Base-by-base conservation (phyloP, 2,113 vertebrate genomes). In the Ceyx margarethae region DNA sequence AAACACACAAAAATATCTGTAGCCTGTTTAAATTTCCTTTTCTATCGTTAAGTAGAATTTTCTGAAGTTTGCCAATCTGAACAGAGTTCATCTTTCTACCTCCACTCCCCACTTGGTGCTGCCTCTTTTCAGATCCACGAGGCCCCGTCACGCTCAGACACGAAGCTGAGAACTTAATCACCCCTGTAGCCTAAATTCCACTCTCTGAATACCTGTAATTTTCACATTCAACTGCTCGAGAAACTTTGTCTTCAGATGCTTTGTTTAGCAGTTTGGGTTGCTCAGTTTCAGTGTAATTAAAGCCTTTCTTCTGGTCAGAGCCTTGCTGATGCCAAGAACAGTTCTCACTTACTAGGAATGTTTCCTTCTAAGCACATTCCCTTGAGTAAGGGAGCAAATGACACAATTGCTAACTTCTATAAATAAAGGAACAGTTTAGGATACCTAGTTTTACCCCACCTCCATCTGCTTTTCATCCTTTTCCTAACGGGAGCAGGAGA, bases 341-440 rank as follows among this genome's bases (percentile, higher is more conserved):
- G 78, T 33, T 95, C 95, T 97, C 95, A 97, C 85, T 89, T 91
- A 94, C 74, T 74, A 96, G 94, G 96, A 97, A 97, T 96, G 95
- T 95, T 96, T 96, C 95, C 93, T 95, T 97, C 96, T 96, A 96
- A 96, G 96, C 95, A 96, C 92, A 95, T 96, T 96, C 95, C 89
- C 94, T 89, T 68, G 81, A 94, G 93, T 85, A 91, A 95, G 65
- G 87, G 64, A 89, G 81, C 94, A 95, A 97, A 95, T 91, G 95
- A 96, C 96, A 97, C 94, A 96, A 96, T 96, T 93, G 95, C 95
- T 95, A 79, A 91, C 82, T 83, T 94, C 95, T 95, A 95, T 96
- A 96, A 94, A 96, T 96, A 96, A 96, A 95, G 68, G 62, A 90
- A 82, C 93, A 92, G 79, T 85, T 93, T 65, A 93, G 90, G 94